Conservation (phyloP, 2,797 vertebrate species). For the Spinus pinus region DNA sequence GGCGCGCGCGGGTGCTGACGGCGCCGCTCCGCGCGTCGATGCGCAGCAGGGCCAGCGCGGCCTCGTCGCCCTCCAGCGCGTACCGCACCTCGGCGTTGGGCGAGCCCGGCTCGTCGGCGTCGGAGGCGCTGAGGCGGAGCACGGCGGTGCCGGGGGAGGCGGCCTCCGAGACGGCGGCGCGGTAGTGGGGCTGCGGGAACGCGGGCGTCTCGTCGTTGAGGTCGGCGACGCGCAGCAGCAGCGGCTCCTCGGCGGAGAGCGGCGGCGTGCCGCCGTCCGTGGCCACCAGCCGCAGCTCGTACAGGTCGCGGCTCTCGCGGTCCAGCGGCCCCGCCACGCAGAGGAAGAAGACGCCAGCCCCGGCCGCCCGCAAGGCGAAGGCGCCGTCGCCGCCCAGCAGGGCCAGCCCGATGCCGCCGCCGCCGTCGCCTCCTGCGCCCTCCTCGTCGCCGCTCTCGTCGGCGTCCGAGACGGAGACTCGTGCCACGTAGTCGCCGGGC, state of each 20-base stretch:
- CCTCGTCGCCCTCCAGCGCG: slow-evolving; percentile 52
- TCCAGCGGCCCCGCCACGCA: slow-evolving; percentile 83
- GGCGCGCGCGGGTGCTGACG: slow-evolving; percentile 72
- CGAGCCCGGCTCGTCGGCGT: slow-evolving; percentile 81
- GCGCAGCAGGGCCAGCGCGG: slow-evolving; percentile 60
- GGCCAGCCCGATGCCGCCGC: neutral
- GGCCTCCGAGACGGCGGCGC: slow-evolving; percentile 80
- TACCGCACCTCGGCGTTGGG: slow-evolving; percentile 81
- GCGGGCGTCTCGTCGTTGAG: slow-evolving; percentile 84
- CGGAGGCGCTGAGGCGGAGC: slow-evolving; percentile 79
- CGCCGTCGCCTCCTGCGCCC: neutral
- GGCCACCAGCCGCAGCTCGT: slow-evolving; percentile 81
- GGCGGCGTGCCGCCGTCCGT: slow-evolving; percentile 82
- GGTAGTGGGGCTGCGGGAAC: slow-evolving; percentile 78
- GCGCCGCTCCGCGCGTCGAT: slow-evolving; percentile 81
- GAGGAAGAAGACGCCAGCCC: slow-evolving; percentile 83
- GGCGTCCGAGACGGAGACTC: slow-evolving; percentile 87
- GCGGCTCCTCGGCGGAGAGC: slow-evolving; percentile 72
- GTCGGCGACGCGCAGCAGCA: slow-evolving; percentile 82
- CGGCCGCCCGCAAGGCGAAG: slow-evolving; percentile 80
- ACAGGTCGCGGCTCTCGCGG: slow-evolving; percentile 81
- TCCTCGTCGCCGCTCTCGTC: slow-evolving; percentile 64
- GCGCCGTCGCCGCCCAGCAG: slow-evolving; percentile 67
- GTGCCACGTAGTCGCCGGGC: slow-evolving; percentile 85
- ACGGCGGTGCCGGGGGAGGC: slow-evolving; percentile 79